Evolutionary conservation across 2,113 vertebrate species (phyloP).

Genomic region (Piprites chloris): DNA sequence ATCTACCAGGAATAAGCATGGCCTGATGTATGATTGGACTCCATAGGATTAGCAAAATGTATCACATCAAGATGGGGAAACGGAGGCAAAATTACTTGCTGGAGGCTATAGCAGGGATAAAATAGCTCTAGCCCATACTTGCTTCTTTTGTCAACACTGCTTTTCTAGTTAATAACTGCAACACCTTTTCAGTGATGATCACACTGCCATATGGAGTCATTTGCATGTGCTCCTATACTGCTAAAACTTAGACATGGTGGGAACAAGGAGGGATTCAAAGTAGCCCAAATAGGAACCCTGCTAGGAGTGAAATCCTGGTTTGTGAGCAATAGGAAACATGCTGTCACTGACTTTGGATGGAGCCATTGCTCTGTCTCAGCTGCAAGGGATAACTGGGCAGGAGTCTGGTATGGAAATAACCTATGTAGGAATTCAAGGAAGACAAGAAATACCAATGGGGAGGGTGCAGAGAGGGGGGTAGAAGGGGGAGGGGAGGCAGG

Average conservation of each 20-base stretch:
- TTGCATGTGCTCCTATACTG: not conserved
- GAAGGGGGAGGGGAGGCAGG: not conserved
- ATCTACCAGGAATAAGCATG: not conserved
- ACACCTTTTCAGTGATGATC: not conserved
- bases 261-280: not conserved
- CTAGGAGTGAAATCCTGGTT: not conserved
- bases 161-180: not conserved
- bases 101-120: not conserved
- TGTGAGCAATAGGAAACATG: not conserved
- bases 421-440: not conserved
- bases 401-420: not conserved
- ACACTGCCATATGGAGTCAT: not conserved
- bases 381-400: not conserved
- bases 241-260: not conserved
- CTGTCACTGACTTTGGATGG: not conserved
- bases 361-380: not conserved
- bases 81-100: not conserved
- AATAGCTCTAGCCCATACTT: not conserved
- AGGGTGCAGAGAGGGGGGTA: not conserved
- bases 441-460: not conserved
- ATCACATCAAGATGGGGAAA: not conserved
- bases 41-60: not conserved
- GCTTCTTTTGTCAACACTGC: not conserved
- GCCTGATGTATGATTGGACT: not conserved
- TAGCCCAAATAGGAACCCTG: not conserved